Base-by-base conservation (phyloP, 2,888 invertebrate genomes). In the Eumerus sabulonum region DNA sequence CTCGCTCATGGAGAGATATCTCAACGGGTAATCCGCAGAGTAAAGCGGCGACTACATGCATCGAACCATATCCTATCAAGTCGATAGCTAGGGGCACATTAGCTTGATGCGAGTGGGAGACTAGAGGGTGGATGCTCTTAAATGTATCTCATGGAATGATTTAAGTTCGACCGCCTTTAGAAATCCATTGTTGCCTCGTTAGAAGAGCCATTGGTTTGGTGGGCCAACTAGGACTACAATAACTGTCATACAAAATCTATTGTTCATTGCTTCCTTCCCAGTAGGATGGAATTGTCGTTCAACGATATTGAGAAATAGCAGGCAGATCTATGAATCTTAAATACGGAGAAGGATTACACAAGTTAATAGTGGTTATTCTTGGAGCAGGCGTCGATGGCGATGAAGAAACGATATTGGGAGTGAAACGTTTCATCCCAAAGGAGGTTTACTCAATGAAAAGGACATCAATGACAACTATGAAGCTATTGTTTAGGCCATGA, bases 311-410 rank as follows among this genome's bases (percentile, higher is more conserved):
- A 62, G 44, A 56, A 36, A 56, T 5, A 48, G 57, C 45, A 63
- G 45, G 7, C 13, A 19, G 1, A 57, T 47, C 50, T 14, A 62
- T 51, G 71, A 71, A 71, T 71, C 60, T 60, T 76, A 60, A 76
- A 66, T 60, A 71, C 56, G 45, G 44, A 56, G 62, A 66, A 72
- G 66, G 66, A 76, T 76, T 72, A 76, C 76, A 76, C 51, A 54
- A 66, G 66, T 66, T 72, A 76, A 62, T 54, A 60, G 60, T 45
- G 71, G 56, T 56, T 71, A 56, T 67, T 66, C 71, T 72, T 56
- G 66, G 76, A 71, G 53, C 53, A 14, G 56, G 45, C 54, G 57
- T 63, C 63, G 54, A 70, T 64, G 63, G 68, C 27, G 64, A 47
- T 7, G 59, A 53, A 14, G 48, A 53, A 38, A 44, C 42, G 44